Conservation (phyloP, 2,888 invertebrate species). For the Daptonema setosum region DNA sequence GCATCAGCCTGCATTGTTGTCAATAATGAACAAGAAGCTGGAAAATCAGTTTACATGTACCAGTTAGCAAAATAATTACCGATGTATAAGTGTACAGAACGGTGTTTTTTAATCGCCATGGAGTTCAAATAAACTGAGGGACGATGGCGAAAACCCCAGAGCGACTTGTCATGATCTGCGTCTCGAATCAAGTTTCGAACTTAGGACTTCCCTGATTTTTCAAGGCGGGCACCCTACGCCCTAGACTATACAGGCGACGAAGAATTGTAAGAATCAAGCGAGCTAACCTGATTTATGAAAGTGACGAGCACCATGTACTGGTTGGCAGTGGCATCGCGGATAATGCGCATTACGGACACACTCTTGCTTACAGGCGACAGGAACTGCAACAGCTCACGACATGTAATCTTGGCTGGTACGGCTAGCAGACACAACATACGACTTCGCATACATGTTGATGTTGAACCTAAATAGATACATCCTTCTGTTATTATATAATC, state of each 20-base stretch:
- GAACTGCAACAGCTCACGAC: conserved; percentile 75
- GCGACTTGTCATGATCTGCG: too few relatives aligned
- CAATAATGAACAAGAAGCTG: too few relatives aligned
- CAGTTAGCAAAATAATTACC: background rate
- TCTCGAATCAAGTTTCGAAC: too few relatives aligned
- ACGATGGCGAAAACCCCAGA: too few relatives aligned
- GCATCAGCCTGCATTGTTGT: conserved; percentile 55
- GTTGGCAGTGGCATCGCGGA: conserved; percentile 64
- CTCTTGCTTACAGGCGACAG: conserved; percentile 62
- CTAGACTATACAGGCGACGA: too few relatives aligned
- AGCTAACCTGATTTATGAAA: conserved; percentile 38
- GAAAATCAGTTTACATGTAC: background rate
- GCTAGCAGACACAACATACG: conserved; percentile 66
- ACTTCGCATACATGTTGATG: conserved; percentile 35
- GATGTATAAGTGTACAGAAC: background rate
- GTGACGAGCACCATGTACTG: conserved; percentile 91
- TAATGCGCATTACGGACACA: conserved; percentile 69
- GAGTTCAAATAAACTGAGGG: too few relatives aligned
- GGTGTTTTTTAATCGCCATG: too few relatives aligned
- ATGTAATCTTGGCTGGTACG: conserved; percentile 69
- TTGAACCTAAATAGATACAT: background rate
- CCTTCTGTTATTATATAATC: conserved; percentile 1
- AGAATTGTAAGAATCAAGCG: too few relatives aligned
- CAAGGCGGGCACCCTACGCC: too few relatives aligned
- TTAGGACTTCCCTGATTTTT: too few relatives aligned